Percentiles rank a stretch among this genome's conserved stretches.
Conservation (phyloP, 2,797 vertebrate species). For the Brachymystax lenok region DNA sequence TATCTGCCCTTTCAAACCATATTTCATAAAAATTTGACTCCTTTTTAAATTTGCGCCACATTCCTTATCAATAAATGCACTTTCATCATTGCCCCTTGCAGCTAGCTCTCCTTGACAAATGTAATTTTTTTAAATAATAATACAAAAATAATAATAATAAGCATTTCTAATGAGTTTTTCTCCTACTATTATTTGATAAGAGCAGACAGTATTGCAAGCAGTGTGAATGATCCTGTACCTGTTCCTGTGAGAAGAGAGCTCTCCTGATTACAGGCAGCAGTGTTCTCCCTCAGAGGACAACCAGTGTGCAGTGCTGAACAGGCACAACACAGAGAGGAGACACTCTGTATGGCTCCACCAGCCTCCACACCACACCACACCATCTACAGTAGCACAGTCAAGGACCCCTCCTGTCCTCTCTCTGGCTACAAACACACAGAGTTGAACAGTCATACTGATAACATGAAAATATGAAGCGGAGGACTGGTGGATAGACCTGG, state of each 20-base stretch:
- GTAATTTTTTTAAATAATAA: slow-evolving; percentile 58
- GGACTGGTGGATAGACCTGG: neutral
- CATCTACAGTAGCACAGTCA: neutral
- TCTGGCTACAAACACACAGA: neutral
- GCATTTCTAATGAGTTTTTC: slow-evolving; percentile 88
- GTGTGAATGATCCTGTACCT: slow-evolving; percentile 76
- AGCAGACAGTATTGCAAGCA: slow-evolving; percentile 78
- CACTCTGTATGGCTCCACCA: neutral
- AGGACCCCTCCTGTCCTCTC: neutral
- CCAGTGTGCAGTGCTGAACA: neutral
- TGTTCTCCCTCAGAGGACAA: slow-evolving; percentile 1
- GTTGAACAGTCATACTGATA: neutral
- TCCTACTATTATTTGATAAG: slow-evolving; percentile 87
- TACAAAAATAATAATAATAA: slow-evolving; percentile 74
- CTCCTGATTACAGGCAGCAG: slow-evolving; percentile 58
- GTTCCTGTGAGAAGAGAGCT: slow-evolving; percentile 67
- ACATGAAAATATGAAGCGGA: neutral
- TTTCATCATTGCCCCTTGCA: slow-evolving; percentile 67
- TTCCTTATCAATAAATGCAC: slow-evolving; percentile 70
- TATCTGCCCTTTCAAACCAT: slow-evolving; percentile 53
- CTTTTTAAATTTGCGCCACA: slow-evolving; percentile 63
- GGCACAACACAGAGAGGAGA: neutral
- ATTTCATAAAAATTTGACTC: slow-evolving; percentile 51
- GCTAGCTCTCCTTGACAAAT: slow-evolving; percentile 72
- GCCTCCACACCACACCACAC: neutral